phyloP scores from a whole-genome alignment of 2,113 vertebrate species.

The Forbesichthys agassizii region DNA sequence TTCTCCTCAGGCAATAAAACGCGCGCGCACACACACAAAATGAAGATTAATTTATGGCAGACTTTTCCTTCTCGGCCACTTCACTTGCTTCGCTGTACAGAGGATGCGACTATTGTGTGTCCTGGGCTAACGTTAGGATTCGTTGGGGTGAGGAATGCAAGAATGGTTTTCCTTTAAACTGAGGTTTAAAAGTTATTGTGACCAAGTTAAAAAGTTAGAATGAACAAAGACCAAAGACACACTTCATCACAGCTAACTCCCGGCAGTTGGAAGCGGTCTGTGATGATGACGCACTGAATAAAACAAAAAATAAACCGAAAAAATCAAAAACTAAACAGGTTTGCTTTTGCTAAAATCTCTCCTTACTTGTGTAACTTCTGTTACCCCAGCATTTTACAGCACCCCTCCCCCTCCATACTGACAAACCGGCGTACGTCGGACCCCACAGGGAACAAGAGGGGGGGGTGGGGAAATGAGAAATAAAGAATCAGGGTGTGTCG shows the following conservation, averaged over 20 bases:
- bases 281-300: too few species aligned
- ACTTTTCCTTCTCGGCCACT: conserved; percentile 57
- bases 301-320: too few species aligned
- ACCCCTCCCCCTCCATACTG: conserved; percentile 19
- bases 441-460: conserved; percentile 21
- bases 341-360: too few species aligned
- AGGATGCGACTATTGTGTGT: conserved; percentile 4
- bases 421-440: conserved; percentile 26
- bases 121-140: conserved; percentile 16
- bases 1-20: conserved; percentile 35
- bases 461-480: conserved; percentile 53
- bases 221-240: background rate
- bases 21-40: conserved; percentile 30
- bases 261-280: conserved; percentile 20
- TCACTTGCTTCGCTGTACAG: too few species aligned
- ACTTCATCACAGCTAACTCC: background rate
- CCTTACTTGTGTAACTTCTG: background rate
- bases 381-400: too few species aligned
- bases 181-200: conserved; percentile 32
- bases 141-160: background rate
- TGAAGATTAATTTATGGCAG: conserved; percentile 46
- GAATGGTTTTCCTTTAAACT: conserved; percentile 4
- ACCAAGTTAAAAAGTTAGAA: background rate
- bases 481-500: conserved; percentile 49
- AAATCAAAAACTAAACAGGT: too few species aligned